phyloP scores from a whole-genome alignment of 64 coral and sea anemone genomes.

The Pocillopora verrucosa region DNA sequence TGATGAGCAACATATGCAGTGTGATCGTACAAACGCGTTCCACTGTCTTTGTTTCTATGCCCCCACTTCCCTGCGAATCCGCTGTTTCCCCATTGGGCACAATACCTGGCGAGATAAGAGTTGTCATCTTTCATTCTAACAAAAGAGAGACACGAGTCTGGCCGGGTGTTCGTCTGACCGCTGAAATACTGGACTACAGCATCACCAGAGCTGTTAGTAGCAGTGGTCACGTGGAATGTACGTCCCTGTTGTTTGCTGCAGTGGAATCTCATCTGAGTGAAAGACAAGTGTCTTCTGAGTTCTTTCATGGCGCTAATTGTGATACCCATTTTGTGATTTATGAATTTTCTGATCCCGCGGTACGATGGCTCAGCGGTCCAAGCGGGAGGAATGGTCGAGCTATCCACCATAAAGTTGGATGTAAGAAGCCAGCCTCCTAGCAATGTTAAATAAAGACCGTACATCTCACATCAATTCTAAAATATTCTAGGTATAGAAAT shows the following conservation, averaged over 20 bases:
- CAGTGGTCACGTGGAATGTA: conserved; percentile 10
- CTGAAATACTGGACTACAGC: neutral
- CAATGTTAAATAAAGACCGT: neutral
- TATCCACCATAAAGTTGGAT: neutral
- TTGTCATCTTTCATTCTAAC: neutral
- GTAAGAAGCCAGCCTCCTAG: neutral
- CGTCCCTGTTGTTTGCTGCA: conserved; percentile 13
- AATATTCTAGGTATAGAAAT: neutral
- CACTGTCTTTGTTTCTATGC: neutral
- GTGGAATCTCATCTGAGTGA: conserved; percentile 30
- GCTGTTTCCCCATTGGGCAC: neutral
- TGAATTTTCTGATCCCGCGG: conserved; percentile 2
- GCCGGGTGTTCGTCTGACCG: neutral
- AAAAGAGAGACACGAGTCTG: neutral
- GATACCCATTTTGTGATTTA: neutral
- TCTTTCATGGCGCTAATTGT: neutral
- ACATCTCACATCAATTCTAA: neutral
- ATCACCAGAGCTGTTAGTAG: neutral
- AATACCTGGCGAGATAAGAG: neutral
- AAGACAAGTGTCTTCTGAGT: neutral
- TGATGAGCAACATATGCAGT: neutral
- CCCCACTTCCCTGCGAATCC: conserved; percentile 9
- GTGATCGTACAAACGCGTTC: conserved; percentile 3
- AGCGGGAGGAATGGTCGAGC: neutral
- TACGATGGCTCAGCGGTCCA: neutral